These are phyloP conservation scores for Cepphus grylle DNA, from an alignment of 2,113 vertebrate genomes.

Conservation along the genomic window DNA sequence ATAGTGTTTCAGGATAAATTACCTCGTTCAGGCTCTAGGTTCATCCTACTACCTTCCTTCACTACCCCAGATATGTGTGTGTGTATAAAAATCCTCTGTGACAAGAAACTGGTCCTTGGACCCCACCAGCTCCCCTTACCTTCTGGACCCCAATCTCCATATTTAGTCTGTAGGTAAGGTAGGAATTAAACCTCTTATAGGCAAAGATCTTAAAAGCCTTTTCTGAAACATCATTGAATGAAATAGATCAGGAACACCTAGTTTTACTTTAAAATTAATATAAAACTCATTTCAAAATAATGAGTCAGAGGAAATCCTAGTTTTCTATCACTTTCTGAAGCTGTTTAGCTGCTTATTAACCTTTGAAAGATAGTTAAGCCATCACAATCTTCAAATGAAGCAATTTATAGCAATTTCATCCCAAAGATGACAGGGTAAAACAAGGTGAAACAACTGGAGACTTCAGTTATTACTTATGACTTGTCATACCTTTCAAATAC, in stretches of 20 bases:
- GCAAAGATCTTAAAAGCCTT: background rate
- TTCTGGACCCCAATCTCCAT: background rate
- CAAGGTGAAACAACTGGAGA: background rate
- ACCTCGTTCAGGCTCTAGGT: background rate
- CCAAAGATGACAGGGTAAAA: background rate
- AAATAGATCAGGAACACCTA: background rate
- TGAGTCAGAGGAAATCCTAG: background rate
- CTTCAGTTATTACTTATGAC: background rate
- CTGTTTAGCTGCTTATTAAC: background rate
- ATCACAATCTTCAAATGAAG: background rate
- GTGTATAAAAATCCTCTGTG: background rate
- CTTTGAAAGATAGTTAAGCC: background rate
- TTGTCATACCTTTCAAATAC: background rate
- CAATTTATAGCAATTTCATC: background rate
- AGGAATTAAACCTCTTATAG: background rate
- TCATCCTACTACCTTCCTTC: background rate
- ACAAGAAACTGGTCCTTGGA: background rate
- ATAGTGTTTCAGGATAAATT: background rate
- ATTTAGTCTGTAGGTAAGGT: background rate
- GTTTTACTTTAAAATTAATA: background rate
- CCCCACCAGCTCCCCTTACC: background rate
- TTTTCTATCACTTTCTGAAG: background rate
- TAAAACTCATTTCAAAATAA: too few relatives aligned
- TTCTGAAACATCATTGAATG: background rate
- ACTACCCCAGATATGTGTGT: rapidly evolving